Conservation (phyloP, 1,140 invertebrate genomes). For the Epicauta chinensis region DNA sequence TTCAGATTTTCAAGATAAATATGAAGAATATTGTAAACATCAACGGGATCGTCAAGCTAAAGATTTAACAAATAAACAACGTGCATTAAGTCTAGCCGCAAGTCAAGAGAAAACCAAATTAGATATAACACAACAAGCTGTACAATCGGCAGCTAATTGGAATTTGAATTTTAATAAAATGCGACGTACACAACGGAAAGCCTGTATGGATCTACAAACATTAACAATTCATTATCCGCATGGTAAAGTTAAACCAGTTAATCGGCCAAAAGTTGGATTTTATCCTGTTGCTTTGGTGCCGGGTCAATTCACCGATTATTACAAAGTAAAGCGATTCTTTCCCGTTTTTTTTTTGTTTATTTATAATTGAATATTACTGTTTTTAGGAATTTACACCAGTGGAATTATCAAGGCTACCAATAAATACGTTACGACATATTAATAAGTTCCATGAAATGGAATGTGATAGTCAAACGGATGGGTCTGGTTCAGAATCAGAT, state of each 20-base stretch:
- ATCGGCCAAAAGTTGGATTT: slow-evolving; percentile 53
- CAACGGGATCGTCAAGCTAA: slow-evolving; percentile 73
- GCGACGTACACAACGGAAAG: slow-evolving; percentile 59
- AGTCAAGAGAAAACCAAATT: slow-evolving; percentile 45
- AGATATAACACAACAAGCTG: slow-evolving; percentile 78
- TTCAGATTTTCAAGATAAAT: slow-evolving; percentile 90
- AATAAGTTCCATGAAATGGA: slow-evolving; percentile 42
- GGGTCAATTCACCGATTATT: slow-evolving; percentile 88
- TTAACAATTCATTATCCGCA: slow-evolving; percentile 41
- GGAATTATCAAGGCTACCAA: slow-evolving; percentile 73
- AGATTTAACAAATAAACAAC: slow-evolving; percentile 65
- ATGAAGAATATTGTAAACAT: slow-evolving; percentile 83
- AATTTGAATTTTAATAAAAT: slow-evolving; percentile 76
- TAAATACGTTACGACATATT: slow-evolving; percentile 84
- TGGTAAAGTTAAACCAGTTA: slow-evolving; percentile 44
- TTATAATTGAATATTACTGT: slow-evolving; percentile 10
- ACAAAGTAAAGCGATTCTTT: slow-evolving; percentile 65
- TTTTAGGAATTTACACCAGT: slow-evolving; percentile 53
- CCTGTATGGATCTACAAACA: slow-evolving; percentile 70
- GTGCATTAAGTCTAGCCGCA: slow-evolving; percentile 39
- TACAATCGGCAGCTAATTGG: slow-evolving; percentile 81
- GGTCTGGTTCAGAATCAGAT: slow-evolving; percentile 51
- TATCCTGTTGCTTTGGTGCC: slow-evolving; percentile 90
- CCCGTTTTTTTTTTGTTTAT: slow-evolving; percentile 5
- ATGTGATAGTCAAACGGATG: slow-evolving; percentile 47